phyloP scores from a whole-genome alignment of 2,113 vertebrate genomes.

The Grallaria varia region DNA sequence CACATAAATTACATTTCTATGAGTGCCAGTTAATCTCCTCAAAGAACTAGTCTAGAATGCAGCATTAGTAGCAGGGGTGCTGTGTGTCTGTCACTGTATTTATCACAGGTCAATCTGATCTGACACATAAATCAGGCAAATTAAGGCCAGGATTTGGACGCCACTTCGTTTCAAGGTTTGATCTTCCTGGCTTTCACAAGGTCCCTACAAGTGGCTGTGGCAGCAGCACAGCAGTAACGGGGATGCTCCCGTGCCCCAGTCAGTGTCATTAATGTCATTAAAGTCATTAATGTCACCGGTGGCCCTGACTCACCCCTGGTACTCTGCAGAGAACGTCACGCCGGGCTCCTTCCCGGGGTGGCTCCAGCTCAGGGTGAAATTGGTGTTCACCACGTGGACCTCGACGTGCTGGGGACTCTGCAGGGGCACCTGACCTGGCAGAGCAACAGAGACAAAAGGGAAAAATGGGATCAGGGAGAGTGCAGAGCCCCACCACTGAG shows the following conservation, averaged over 20 bases:
- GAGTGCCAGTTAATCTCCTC: neutral
- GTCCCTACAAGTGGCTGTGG: neutral
- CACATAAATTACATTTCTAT: neutral
- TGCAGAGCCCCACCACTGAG: too few relatives aligned
- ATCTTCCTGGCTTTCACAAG: neutral
- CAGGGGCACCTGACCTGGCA: constrained; percentile 37
- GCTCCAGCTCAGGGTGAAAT: constrained; percentile 62
- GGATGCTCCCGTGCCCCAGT: too few relatives aligned
- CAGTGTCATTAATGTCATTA: too few relatives aligned
- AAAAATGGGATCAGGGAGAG: too few relatives aligned
- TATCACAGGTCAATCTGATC: neutral
- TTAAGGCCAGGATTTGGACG: neutral
- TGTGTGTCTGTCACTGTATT: neutral
- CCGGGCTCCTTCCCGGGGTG: neutral
- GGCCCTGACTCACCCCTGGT: constrained; percentile 60
- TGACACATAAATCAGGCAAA: neutral
- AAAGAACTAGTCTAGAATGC: neutral
- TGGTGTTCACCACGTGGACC: constrained; percentile 49
- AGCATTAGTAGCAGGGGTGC: neutral
- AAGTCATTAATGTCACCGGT: too few relatives aligned
- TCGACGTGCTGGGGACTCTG: constrained; percentile 6
- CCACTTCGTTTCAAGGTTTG: neutral
- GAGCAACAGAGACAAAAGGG: too few relatives aligned
- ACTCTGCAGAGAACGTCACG: constrained; percentile 58
- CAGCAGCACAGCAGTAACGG: neutral